Base-by-base conservation (phyloP, 2,797 vertebrate species). In the Pseudomugil gertrudae region DNA sequence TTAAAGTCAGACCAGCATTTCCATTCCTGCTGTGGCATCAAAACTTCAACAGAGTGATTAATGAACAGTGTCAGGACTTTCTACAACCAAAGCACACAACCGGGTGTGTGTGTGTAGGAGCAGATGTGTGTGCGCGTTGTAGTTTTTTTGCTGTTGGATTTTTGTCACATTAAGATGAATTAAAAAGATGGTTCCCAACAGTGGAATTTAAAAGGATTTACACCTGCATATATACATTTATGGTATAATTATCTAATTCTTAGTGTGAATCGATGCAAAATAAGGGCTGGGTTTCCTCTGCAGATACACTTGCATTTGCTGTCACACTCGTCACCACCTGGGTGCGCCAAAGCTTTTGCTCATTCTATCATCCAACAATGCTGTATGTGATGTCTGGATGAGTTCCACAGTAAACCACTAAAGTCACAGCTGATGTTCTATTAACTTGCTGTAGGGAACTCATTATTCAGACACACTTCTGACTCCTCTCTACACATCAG, bases 11-110 rank as follows among this genome's bases (percentile, higher is more conserved):
- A 79, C n/a, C 83, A 84, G 87, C 85, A 75, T 85, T 89, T 87
- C 79, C 57, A 66, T 88, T 92, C 87, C 84, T 90, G 89, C 89
- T 88, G 89, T 88, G 80, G 73, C 88, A 89, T 90, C 87, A 87
- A 85, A 90, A 87, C 81, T 82, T 86, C 80, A 89, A 85, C 79
- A 47, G 63, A 38, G 80, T 91, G 89, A 91, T 92, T 90, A 91
- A 91, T 90, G 89, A 90, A 82, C 65, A 54, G 72, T 63, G 71
- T 80, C 75, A 68, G 60, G 66, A 72, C 69, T 85, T 92, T 91
- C 79, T 85, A 85, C 89, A 79, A 80, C 72, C 63, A 70, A 82
- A 87, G 90, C 90, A 89, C 72, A 69, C 72, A 43, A 72, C 68
- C 69, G 57, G 71, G 54, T 63, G 56, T 56, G 27, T 63, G 52